These are phyloP conservation scores for Arion vulgaris DNA, from an alignment of 1,140 invertebrate genomes.

Conservation along the genomic window DNA sequence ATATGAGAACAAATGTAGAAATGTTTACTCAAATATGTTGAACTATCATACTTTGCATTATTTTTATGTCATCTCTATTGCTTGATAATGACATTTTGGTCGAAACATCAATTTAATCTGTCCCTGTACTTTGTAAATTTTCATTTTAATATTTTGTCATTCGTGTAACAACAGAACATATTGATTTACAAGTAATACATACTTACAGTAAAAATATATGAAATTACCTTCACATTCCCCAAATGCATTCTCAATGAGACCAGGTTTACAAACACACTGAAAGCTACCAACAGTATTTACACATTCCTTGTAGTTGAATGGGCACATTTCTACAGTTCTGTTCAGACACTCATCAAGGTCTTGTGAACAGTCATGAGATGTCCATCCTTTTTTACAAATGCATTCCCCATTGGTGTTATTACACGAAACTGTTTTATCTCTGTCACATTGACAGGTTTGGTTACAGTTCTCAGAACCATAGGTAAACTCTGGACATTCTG, in stretches of 20 bases:
- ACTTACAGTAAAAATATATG: too few relatives aligned
- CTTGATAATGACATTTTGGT: too few relatives aligned
- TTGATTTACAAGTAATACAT: too few relatives aligned
- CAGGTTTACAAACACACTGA: background rate
- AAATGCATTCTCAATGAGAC: background rate
- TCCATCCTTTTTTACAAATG: background rate
- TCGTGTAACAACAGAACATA: too few relatives aligned
- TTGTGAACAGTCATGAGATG: background rate
- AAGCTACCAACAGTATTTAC: slow-evolving; percentile 5
- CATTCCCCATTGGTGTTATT: background rate
- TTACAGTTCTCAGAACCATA: background rate
- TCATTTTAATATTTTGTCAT: too few relatives aligned
- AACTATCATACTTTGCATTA: too few relatives aligned
- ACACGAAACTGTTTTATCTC: background rate
- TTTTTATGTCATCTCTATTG: too few relatives aligned
- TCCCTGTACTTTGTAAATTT: too few relatives aligned
- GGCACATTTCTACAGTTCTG: background rate
- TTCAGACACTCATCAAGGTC: slow-evolving; percentile 5
- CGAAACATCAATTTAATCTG: too few relatives aligned
- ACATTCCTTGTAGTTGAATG: background rate
- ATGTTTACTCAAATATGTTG: too few relatives aligned
- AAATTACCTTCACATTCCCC: background rate
- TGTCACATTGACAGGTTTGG: background rate
- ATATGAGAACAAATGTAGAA: too few relatives aligned
- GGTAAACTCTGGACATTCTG: slow-evolving; percentile 6